Conservation (phyloP, 2,797 vertebrate genomes). For the Chromis chromis region DNA sequence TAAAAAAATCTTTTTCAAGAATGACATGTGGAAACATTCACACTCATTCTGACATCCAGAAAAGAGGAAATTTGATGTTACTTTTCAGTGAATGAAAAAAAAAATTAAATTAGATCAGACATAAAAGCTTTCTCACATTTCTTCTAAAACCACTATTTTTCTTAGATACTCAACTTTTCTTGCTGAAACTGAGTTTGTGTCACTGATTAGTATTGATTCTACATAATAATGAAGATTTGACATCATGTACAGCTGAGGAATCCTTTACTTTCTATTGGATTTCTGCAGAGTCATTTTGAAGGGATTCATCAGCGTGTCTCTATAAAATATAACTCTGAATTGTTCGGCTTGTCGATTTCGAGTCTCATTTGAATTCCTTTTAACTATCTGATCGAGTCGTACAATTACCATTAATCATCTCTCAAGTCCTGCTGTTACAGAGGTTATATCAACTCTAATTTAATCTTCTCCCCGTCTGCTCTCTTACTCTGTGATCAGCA, state of each 20-base stretch:
- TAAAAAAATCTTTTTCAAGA: not conserved
- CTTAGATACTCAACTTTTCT: not conserved
- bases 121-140: not conserved
- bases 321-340: constrained; percentile 22
- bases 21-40: not conserved
- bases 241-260: constrained; percentile 11
- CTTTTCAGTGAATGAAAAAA: not conserved
- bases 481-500: constrained; percentile 19
- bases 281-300: constrained; percentile 30
- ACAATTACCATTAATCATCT: constrained; percentile 60
- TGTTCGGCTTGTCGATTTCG: constrained; percentile 29
- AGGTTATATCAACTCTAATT: constrained; percentile 56
- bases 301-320: constrained; percentile 17
- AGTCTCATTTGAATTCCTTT: constrained; percentile 49
- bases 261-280: constrained; percentile 26
- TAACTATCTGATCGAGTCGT: constrained; percentile 55
- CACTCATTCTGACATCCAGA: no score
- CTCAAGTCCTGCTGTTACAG: constrained; percentile 47
- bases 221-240: constrained; percentile 4
- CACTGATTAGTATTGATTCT: constrained; percentile 29
- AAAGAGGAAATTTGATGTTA: no score
- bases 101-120: no score
- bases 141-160: not conserved
- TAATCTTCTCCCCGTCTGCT: constrained; percentile 52
- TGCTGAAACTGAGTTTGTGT: not conserved